Evolutionary conservation across 2,113 vertebrate species (phyloP).

Genomic region (Copsychus sechellarum): DNA sequence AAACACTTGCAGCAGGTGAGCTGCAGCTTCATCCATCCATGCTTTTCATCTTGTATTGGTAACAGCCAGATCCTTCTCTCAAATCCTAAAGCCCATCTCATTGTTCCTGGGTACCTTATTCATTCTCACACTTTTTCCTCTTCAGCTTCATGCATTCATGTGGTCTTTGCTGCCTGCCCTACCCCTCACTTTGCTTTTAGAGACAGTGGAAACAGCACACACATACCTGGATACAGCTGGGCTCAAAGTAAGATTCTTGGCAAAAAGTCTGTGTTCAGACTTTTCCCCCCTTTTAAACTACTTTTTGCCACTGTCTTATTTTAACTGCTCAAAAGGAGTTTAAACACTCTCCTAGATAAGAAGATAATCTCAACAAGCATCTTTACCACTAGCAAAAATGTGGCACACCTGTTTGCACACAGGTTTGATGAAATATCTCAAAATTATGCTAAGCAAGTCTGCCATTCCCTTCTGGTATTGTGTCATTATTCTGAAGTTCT

Average conservation of each 20-base stretch:
- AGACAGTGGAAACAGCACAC: not conserved
- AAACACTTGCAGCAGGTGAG: not conserved
- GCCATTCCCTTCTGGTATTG: constrained; percentile 19
- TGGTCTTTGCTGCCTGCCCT: not conserved
- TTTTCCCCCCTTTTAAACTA: not conserved
- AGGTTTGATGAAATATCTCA: constrained; percentile 13
- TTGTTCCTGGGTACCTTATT: not conserved
- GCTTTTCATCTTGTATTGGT: not conserved
- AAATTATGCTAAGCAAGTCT: not conserved
- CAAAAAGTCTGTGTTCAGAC: not conserved
- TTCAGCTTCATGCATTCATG: not conserved
- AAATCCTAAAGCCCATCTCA: not conserved
- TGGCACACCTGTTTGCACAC: not conserved
- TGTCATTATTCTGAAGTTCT: constrained; percentile 9
- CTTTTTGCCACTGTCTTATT: not conserved
- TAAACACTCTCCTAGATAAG: not conserved
- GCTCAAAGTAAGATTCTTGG: not conserved
- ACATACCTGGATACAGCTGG: not conserved
- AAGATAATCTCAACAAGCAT: not conserved
- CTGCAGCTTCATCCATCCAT: not conserved
- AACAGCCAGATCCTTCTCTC: not conserved
- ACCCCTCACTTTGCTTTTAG: not conserved
- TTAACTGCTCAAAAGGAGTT: not conserved
- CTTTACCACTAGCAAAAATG: not conserved
- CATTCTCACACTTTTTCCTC: not conserved